A percentile compares a stretch with the other conserved stretches of the same genome.
phyloP scores from a whole-genome alignment of 1,140 invertebrate species.

The Epicauta chinensis region DNA sequence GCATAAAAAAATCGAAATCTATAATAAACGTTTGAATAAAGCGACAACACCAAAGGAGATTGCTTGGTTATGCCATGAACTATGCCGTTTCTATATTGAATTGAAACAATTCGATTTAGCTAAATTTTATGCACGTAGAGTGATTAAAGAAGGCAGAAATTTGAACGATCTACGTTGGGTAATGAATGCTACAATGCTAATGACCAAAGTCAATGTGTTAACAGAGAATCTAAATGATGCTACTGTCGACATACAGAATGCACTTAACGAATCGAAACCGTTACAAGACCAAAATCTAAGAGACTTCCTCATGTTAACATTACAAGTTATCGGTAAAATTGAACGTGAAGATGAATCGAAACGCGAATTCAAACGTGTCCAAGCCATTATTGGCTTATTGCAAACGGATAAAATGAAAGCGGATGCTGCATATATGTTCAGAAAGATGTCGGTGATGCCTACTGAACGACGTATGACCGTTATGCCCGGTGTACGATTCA shows the following conservation, averaged over 20 bases:
- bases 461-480: constrained; percentile 35
- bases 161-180: constrained; percentile 42
- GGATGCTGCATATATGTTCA: constrained; percentile 36
- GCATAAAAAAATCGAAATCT: constrained; percentile 33
- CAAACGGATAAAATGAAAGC: constrained; percentile 31
- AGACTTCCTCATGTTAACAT: background rate
- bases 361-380: constrained; percentile 35
- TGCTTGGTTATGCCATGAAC: constrained; percentile 49
- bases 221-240: constrained; percentile 47
- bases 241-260: constrained; percentile 4
- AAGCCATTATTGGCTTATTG: constrained; percentile 36
- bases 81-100: constrained; percentile 41
- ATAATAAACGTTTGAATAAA: constrained; percentile 28
- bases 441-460: constrained; percentile 37
- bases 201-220: constrained; percentile 47
- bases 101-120: constrained; percentile 49
- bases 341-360: constrained; percentile 36
- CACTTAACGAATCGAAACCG: background rate
- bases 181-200: constrained; percentile 45
- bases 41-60: constrained; percentile 30
- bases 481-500: constrained; percentile 35
- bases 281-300: background rate
- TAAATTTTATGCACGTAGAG: constrained; percentile 48
- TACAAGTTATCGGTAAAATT: constrained; percentile 29
- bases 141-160: constrained; percentile 45